Conservation (phyloP, 2,113 vertebrate genomes). For the Mandrillus leucophaeus region DNA sequence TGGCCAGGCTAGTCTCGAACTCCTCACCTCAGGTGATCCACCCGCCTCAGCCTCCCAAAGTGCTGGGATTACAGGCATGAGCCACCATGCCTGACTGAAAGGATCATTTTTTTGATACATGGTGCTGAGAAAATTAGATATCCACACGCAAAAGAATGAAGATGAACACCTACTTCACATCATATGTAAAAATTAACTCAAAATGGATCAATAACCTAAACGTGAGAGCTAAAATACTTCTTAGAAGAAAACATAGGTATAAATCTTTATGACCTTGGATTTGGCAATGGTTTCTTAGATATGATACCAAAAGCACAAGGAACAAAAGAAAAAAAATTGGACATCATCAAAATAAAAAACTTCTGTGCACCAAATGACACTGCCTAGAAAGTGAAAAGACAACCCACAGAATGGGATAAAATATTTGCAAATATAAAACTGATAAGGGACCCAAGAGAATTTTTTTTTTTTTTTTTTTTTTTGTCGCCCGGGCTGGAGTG, state of each 20-base stretch:
- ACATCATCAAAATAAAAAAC: conserved; percentile 17
- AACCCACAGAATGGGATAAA: neutral
- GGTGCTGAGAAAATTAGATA: neutral
- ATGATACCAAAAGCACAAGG: conserved; percentile 17
- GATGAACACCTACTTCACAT: neutral
- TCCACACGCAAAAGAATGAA: neutral
- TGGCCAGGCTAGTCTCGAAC: no score
- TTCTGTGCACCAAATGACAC: neutral
- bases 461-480: neutral
- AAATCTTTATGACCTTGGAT: neutral
- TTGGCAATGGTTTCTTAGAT: conserved; percentile 19
- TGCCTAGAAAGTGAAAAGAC: neutral
- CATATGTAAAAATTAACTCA: neutral
- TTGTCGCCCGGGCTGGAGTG: no score
- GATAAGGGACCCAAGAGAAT: neutral
- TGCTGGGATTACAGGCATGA: no score
- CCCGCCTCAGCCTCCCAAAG: no score
- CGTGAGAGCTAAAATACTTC: conserved; percentile 18
- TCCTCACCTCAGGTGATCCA: no score
- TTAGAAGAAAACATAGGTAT: conserved; percentile 23
- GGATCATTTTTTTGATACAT: neutral
- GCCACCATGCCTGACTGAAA: no score
- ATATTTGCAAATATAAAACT: conserved; percentile 34
- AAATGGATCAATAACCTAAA: conserved; percentile 8
- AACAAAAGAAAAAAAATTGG: conserved; percentile 17